A percentile compares a stretch with the other conserved stretches of the same genome.
Evolutionary conservation across 2,888 invertebrate genomes (phyloP).

Genomic region (Stenurella melanura): DNA sequence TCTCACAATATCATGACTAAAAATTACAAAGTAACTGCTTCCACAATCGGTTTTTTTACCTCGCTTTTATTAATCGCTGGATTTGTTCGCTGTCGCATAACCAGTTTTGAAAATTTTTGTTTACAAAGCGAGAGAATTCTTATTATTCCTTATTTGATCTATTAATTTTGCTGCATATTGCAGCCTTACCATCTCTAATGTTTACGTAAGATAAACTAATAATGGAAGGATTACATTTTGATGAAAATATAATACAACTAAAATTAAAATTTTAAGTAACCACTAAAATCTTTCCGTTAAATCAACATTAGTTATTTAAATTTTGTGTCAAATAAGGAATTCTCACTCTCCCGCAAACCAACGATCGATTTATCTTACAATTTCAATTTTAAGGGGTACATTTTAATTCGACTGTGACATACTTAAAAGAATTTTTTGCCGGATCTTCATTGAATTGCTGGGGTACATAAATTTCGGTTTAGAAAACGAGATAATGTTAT

Average conservation of each 20-base stretch:
- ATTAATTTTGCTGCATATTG: constrained; percentile 24
- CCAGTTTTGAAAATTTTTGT: neutral
- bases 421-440: neutral
- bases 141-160: constrained; percentile 27
- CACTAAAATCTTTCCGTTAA: constrained; percentile 31
- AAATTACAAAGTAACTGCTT: too few relatives aligned
- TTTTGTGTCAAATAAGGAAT: neutral
- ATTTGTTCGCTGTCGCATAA: neutral
- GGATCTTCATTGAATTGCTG: neutral
- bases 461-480: constrained; percentile 12
- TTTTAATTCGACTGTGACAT: neutral
- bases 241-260: constrained; percentile 67
- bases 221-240: constrained; percentile 51
- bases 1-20: too few relatives aligned
- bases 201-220: constrained; percentile 35
- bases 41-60: too few relatives aligned
- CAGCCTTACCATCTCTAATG: neutral
- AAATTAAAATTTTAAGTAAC: constrained; percentile 47
- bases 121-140: constrained; percentile 9
- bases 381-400: neutral
- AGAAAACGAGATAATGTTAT: constrained; percentile 10
- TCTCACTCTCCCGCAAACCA: neutral
- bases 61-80: neutral
- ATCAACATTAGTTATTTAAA: constrained; percentile 24
- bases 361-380: neutral